These are phyloP conservation scores for Piprites chloris DNA, from an alignment of 2,113 vertebrate species.

Conservation along the genomic window DNA sequence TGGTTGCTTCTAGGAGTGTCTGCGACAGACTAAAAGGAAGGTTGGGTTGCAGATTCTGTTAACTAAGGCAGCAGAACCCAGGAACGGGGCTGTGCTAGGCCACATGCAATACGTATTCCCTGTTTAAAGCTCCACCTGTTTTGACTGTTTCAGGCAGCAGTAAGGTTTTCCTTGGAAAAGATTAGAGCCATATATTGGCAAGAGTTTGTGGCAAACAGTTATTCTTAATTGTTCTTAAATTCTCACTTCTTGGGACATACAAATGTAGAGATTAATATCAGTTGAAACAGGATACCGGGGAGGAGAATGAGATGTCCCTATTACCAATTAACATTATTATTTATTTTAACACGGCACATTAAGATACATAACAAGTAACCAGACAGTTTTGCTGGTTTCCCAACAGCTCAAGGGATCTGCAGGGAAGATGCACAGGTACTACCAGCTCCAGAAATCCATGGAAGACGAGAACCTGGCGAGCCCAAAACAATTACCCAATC, in stretches of 20 bases:
- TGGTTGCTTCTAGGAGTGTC: background rate
- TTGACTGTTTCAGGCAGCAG: background rate
- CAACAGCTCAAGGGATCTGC: background rate
- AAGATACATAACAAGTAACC: background rate
- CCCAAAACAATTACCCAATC: background rate
- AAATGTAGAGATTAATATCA: background rate
- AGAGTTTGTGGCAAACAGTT: background rate
- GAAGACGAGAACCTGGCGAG: background rate
- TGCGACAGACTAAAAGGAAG: background rate
- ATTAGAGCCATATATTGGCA: background rate
- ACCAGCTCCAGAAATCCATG: background rate
- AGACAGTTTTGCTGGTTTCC: background rate
- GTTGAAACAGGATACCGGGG: background rate
- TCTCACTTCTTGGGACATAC: background rate
- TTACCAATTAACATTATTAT: background rate
- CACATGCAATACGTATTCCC: rapidly evolving
- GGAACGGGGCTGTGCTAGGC: background rate
- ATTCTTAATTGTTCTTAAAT: background rate
- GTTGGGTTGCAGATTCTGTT: background rate
- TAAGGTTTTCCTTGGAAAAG: background rate
- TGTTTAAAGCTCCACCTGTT: background rate
- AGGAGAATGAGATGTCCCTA: background rate
- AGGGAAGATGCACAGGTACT: background rate
- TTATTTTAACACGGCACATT: background rate
- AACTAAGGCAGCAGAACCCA: background rate